Base-by-base conservation (phyloP, 2,888 invertebrate genomes). In the Nineta flava region DNA sequence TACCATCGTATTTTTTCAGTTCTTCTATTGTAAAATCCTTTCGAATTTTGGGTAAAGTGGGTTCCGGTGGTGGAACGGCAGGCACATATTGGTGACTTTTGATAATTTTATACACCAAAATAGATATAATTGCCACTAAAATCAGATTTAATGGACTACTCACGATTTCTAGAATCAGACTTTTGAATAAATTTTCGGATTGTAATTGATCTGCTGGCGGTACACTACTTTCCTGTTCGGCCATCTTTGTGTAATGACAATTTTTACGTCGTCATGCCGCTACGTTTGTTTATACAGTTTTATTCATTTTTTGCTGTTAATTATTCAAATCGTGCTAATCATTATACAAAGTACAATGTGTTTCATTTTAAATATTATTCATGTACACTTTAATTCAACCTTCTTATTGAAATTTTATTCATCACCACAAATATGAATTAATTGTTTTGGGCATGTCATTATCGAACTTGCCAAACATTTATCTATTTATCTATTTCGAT, bases 1-100 rank as follows among this genome's bases (percentile, higher is more conserved):
- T 84, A 5, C 96, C 96, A 65, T 95, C 87, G 65, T 81, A 95
- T 57, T 82, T 77, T 56, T 79, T 79, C 55, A 97, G 70, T 66
- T 97, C 93, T 57, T 86, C 77, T 41, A 90, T 72, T 3, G 88
- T 91, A 72, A 96, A 91, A 65, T 97, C 96, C 60, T 80, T 79
- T 58, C 87, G 83, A 61, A 95, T 62, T 68, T 85, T 88, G 10
- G 92, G 88, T 56, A 94, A 64, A 58, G 75, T 70, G 10, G 81
- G 80, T 58, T 74, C 73, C 49, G 63, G 63, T 21, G 67, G 66
- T 17, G 63, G 61, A 48, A 67, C 59, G 46, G 59, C 57, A 46
- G 63, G 64, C 52, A 57, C 65, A 54, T 69, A 65, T 53, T 68
- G 69, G 48, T 69, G 67, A 57, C 73, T 76, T 57, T 75, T 76